Percentiles rank a stretch among this genome's conserved stretches.
phyloP scores from a whole-genome alignment of 2,888 invertebrate species.

The Lasiommata megera region DNA sequence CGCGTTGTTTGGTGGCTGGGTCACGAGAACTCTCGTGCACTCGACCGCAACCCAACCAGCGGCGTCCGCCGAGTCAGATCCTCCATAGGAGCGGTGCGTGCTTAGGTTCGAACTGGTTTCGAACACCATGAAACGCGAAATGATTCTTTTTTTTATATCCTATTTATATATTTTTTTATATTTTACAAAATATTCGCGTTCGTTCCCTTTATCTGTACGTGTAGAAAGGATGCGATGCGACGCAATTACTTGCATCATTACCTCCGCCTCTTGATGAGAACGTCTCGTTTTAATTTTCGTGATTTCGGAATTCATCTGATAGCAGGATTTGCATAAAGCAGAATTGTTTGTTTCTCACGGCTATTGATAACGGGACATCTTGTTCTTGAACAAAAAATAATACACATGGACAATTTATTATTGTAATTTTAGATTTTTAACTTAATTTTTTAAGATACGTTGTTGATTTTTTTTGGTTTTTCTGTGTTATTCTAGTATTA shows the following conservation, averaged over 20 bases:
- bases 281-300: slow-evolving; percentile 40
- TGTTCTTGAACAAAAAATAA: not conserved
- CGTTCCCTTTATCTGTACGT: slow-evolving; percentile 28
- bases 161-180: not conserved
- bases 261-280: slow-evolving; percentile 38
- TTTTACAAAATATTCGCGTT: not conserved
- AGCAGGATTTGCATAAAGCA: slow-evolving; percentile 25
- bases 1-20: too few relatives aligned
- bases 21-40: too few relatives aligned
- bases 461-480: too few relatives aligned
- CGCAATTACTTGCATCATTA: slow-evolving; percentile 47
- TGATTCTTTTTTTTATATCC: too few relatives aligned
- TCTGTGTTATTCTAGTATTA: too few relatives aligned
- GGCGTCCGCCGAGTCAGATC: too few relatives aligned
- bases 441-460: not conserved
- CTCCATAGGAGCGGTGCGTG: too few relatives aligned
- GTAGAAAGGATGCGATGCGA: slow-evolving; percentile 39
- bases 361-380: slow-evolving; percentile 22
- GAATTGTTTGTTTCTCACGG: slow-evolving; percentile 31
- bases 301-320: slow-evolving; percentile 33
- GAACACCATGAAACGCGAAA: too few relatives aligned
- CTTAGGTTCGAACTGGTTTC: too few relatives aligned
- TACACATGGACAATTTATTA: not conserved
- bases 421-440: not conserved
- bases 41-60: too few relatives aligned